These are phyloP conservation scores for Pionites leucogaster DNA, from an alignment of 2,113 vertebrate genomes.

Conservation along the genomic window DNA sequence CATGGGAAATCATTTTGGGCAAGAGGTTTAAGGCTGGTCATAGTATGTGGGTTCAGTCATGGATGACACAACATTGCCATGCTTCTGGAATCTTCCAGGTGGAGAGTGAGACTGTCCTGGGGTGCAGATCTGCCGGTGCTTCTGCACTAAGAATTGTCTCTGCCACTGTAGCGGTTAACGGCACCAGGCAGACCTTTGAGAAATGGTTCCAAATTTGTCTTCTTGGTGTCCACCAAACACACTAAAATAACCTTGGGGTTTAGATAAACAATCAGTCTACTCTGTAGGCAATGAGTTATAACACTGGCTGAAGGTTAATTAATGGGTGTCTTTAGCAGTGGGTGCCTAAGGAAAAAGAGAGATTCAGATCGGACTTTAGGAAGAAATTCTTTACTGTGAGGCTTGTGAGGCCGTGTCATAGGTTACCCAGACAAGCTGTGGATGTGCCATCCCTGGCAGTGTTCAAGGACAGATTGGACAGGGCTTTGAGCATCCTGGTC, in stretches of 20 bases:
- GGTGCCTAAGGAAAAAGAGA: neutral
- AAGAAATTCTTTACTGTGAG: neutral
- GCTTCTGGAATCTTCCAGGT: neutral
- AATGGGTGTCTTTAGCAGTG: neutral
- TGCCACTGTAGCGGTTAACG: neutral
- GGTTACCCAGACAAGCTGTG: neutral
- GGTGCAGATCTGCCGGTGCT: neutral
- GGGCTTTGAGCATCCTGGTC: neutral
- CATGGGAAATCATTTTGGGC: neutral
- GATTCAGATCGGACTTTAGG: neutral
- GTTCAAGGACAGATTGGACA: neutral
- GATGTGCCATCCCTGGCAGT: neutral
- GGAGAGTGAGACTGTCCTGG: neutral
- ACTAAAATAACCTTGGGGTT: neutral
- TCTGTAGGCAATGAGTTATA: neutral
- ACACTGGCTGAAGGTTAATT: neutral
- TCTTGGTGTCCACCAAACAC: neutral
- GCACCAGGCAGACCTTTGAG: neutral
- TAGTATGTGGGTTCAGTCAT: neutral
- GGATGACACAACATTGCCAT: fast-evolving
- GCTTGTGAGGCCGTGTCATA: neutral
- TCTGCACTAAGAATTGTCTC: neutral
- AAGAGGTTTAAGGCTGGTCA: neutral
- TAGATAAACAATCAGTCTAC: neutral
- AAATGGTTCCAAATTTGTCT: neutral